These are phyloP conservation scores for Pediacus dermestoides DNA, from an alignment of 2,888 invertebrate genomes.

Conservation along the genomic window DNA sequence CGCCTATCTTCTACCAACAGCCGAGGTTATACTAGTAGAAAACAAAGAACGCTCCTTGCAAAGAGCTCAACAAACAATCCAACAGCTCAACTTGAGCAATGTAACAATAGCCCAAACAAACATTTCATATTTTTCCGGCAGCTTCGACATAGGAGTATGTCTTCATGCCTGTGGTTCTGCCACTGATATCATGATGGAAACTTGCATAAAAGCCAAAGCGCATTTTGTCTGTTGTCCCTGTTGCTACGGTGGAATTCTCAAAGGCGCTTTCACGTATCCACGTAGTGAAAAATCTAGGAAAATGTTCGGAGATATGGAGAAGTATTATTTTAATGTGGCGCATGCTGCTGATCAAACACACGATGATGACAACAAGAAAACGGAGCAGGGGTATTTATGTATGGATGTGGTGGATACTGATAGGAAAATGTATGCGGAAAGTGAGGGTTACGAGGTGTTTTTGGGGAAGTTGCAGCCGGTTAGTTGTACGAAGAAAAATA, in stretches of 20 bases:
- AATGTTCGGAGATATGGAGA: constrained; percentile 22
- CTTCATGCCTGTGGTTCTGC: constrained; percentile 94
- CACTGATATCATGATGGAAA: constrained; percentile 85
- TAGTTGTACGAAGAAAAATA: constrained; percentile 89
- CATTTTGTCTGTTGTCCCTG: constrained; percentile 90
- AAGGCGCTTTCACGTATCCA: constrained; percentile 77
- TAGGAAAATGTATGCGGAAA: constrained; percentile 69
- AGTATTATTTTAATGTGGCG: constrained; percentile 74
- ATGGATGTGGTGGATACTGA: constrained; percentile 90
- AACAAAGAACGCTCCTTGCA: constrained; percentile 85
- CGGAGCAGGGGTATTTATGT: constrained; percentile 74
- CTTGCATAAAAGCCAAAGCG: constrained; percentile 72
- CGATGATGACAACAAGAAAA: constrained; percentile 64
- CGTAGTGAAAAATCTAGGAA: constrained; percentile 63
- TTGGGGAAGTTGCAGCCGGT: constrained; percentile 75
- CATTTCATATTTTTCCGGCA: constrained; percentile 79
- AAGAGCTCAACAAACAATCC: constrained; percentile 69
- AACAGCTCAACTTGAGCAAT: constrained; percentile 66
- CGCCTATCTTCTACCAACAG: constrained; percentile 74
- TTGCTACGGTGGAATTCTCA: constrained; percentile 86
- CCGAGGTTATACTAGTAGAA: constrained; percentile 78
- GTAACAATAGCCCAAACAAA: constrained; percentile 83
- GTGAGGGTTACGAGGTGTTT: constrained; percentile 70
- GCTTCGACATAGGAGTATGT: constrained; percentile 82
- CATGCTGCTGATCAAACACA: constrained; percentile 94